Evolutionary conservation across 2,797 vertebrate species (phyloP).

Genomic region (Bryconaethiops microstoma): DNA sequence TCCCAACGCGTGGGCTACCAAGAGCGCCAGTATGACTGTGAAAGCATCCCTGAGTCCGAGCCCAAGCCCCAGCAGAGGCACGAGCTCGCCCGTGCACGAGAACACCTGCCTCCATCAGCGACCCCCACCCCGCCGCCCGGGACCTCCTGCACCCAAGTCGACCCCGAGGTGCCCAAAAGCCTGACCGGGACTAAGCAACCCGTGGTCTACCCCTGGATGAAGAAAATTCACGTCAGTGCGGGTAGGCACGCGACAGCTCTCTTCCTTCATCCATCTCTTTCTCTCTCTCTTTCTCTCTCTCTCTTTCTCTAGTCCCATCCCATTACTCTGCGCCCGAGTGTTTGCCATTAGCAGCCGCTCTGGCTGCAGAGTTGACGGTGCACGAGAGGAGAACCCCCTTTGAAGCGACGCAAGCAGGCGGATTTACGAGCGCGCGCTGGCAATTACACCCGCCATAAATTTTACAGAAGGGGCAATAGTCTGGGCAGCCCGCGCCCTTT

Average conservation of each 20-base stretch:
- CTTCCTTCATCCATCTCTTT: conserved; percentile 55
- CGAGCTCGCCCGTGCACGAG: conserved; percentile 76
- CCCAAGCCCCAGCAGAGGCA: conserved; percentile 68
- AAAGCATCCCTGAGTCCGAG: conserved; percentile 79
- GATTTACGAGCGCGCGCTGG: conserved; percentile 87
- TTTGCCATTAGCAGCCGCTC: conserved; percentile 56
- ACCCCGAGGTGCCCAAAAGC: conserved; percentile 80
- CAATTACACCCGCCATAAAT: conserved; percentile 91
- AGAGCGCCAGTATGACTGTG: conserved; percentile 83
- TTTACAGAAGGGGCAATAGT: conserved; percentile 84
- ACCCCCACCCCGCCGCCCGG: conserved; percentile 51
- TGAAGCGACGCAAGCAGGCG: conserved; percentile 87
- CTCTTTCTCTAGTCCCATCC: conserved; percentile 58
- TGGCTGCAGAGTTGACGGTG: conserved; percentile 51
- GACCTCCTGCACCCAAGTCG: conserved; percentile 82
- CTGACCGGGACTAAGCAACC: conserved; percentile 80
- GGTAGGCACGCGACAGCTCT: conserved; percentile 75
- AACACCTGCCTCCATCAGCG: conserved; percentile 67
- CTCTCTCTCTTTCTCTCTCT: conserved; percentile 10
- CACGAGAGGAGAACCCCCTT: conserved; percentile 76
- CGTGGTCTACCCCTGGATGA: conserved; percentile 88
- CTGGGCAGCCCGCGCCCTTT: conserved; percentile 75
- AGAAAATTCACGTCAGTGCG: conserved; percentile 87
- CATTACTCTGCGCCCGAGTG: conserved; percentile 61
- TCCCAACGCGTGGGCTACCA: conserved; percentile 81